Percentiles rank a stretch among this genome's conserved stretches.
These are phyloP conservation scores for Spodoptera litura DNA, from an alignment of 1,140 invertebrate genomes.

Conservation along the genomic window DNA sequence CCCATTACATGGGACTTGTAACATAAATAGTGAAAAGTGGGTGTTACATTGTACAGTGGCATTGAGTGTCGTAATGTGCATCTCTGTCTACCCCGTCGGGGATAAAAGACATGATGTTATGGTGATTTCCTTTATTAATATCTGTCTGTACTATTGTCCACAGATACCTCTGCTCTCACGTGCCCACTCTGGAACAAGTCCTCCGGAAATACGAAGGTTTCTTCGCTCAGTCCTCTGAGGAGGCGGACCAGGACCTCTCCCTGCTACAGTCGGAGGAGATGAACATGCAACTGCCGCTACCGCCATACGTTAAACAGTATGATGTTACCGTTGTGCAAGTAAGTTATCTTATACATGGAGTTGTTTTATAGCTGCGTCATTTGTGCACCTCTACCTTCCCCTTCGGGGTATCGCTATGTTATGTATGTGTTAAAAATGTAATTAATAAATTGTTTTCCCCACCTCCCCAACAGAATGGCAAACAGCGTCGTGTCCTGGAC, in stretches of 20 bases:
- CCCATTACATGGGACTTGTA: too few species aligned
- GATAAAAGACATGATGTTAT: too few species aligned
- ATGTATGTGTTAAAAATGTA: too few species aligned
- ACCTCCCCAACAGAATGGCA: constrained; percentile 54
- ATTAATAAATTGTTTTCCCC: neutral
- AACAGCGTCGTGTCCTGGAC: constrained; percentile 87
- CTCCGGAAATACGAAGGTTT: constrained; percentile 66
- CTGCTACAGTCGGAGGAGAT: constrained; percentile 56
- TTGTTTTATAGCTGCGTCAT: too few species aligned
- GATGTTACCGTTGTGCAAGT: constrained; percentile 55
- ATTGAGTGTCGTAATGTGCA: too few species aligned
- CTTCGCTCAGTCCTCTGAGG: constrained; percentile 50
- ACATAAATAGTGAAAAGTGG: too few species aligned
- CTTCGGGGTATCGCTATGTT: too few species aligned
- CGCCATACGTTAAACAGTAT: constrained; percentile 62
- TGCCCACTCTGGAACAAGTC: constrained; percentile 68
- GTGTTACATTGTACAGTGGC: too few species aligned
- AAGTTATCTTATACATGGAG: constrained; percentile 42
- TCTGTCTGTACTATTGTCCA: neutral
- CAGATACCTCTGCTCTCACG: constrained; percentile 74
- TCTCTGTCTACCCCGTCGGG: too few species aligned
- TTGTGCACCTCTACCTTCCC: too few species aligned
- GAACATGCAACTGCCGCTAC: constrained; percentile 65
- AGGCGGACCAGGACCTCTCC: constrained; percentile 55
- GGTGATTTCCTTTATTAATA: neutral